Base-by-base conservation (phyloP, 2,888 invertebrate species). In the Epinotia bilunana region DNA sequence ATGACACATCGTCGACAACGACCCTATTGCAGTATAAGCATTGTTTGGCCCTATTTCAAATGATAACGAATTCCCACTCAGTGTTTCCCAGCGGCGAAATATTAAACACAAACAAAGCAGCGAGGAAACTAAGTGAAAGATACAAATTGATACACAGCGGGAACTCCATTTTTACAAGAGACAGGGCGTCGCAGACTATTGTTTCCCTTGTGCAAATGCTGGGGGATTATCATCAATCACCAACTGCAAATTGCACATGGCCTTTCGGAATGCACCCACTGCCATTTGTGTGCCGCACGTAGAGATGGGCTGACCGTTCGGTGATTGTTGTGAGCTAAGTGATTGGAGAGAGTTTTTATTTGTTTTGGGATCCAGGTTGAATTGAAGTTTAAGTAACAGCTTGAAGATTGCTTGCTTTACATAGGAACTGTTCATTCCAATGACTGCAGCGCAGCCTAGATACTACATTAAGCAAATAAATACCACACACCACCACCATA, bases 221-320 rank as follows among this genome's bases (percentile, higher is more conserved):
- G 78, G 77, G 76, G 88, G 91, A 93, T 93, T 91, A 93, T 88
- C 90, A 92, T 93, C 92, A 91, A 93, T 93, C 92, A 92, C 91
- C 85, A 87, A 81, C 87, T 89, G 89, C 87, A 88, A 90, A 91
- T 90, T 91, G 91, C 90, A 88, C 87, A 90, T 88, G 89, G 91
- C 88, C 91, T 90, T 88, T 86, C 85, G 87, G 88, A 91, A 90
- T 90, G 88, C 87, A 85, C 86, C 85, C 87, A 81, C 86, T 83
- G 85, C 92, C 88, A 90, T 92, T 91, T 90, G 89, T 84, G 88
- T 85, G 86, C 88, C 72, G 70, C 62, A 73, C 64, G 62, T 75
- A 75, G 75, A 72, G 75, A 61, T 72, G 75, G 61, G 67, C 65
- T 55, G 61, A 57, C 75, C 49, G 28, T 53, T 71, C 20, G 33